Evolutionary conservation across 2,113 vertebrate genomes (phyloP).

Genomic region (Carassius auratus): DNA sequence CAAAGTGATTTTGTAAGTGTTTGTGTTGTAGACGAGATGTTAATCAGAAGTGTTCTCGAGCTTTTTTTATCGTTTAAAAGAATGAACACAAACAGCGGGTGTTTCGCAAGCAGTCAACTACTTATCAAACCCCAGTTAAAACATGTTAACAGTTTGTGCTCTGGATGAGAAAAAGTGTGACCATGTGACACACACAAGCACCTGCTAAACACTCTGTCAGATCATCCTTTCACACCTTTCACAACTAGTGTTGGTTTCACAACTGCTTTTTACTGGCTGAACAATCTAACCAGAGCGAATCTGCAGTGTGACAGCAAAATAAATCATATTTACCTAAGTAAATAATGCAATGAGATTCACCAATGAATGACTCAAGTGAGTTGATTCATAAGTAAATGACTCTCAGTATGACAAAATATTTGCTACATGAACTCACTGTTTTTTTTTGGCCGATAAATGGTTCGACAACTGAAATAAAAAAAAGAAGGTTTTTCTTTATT

Average conservation of each 20-base stretch:
- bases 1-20: background rate
- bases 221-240: background rate
- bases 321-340: background rate
- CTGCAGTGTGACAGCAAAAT: background rate
- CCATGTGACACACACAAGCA: background rate
- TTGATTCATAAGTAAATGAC: background rate
- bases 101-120: background rate
- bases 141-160: slow-evolving; percentile 6
- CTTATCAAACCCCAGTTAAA: background rate
- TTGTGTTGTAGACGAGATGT: background rate
- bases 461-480: too few species aligned
- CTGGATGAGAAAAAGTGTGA: background rate
- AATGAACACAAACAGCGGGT: background rate
- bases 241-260: background rate
- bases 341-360: background rate
- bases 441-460: background rate
- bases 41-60: slow-evolving; percentile 1
- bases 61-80: background rate
- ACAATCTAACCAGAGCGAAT: background rate
- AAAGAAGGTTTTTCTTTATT: too few species aligned
- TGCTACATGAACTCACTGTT: background rate
- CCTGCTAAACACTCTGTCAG: background rate
- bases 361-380: background rate
- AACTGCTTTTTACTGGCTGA: background rate
- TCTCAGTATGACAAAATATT: background rate